Percentiles rank a stretch among this genome's conserved stretches.
phyloP scores from a whole-genome alignment of 2,113 vertebrate species.

The Tiliqua scincoides region DNA sequence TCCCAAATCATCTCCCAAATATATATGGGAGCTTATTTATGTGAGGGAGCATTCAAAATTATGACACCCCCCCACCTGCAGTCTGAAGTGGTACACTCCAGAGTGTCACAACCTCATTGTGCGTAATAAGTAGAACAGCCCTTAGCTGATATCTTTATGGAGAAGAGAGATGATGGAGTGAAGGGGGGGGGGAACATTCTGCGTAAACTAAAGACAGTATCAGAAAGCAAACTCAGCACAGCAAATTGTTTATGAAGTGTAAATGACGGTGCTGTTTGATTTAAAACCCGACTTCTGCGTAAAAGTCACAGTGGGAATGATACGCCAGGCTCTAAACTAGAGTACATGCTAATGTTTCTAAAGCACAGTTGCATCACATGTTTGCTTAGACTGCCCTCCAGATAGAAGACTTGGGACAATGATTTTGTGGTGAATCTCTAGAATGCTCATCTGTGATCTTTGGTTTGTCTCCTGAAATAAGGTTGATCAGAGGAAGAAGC shows the following conservation, averaged over 20 bases:
- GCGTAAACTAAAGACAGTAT: neutral
- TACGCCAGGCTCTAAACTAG: slow-evolving; percentile 39
- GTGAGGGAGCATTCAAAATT: neutral
- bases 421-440: slow-evolving; percentile 7
- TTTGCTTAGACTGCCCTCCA: slow-evolving; percentile 1
- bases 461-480: neutral
- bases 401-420: neutral
- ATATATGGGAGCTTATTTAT: neutral
- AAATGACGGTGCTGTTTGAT: slow-evolving; percentile 12
- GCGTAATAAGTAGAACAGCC: neutral
- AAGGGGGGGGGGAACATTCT: neutral
- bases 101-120: neutral
- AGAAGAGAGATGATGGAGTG: neutral
- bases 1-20: neutral
- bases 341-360: slow-evolving; percentile 17
- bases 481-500: slow-evolving; percentile 2
- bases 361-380: neutral
- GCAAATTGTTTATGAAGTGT: slow-evolving; percentile 12
- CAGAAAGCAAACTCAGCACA: slow-evolving; percentile 19
- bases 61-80: neutral
- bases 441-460: neutral
- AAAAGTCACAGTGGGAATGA: slow-evolving; percentile 48
- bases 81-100: neutral
- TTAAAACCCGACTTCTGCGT: slow-evolving; percentile 14
- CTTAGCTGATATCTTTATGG: neutral